Percentiles rank a stretch among this genome's conserved stretches.
phyloP scores from a whole-genome alignment of 2,888 invertebrate species.

The Coelinius sp. region DNA sequence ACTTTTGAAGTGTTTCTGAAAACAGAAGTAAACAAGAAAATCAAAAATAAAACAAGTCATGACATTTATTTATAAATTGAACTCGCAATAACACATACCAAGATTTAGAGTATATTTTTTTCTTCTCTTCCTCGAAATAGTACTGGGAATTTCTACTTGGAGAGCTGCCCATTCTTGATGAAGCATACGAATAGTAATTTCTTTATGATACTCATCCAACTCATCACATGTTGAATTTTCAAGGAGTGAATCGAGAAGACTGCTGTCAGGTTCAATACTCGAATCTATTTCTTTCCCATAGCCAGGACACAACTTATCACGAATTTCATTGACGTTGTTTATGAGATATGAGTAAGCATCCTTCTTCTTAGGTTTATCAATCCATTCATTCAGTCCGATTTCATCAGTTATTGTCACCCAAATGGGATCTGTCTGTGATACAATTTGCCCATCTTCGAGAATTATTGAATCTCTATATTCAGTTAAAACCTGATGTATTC shows the following conservation, averaged over 20 bases:
- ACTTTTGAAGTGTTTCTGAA: no score
- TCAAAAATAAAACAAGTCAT: no score
- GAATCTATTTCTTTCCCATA: background rate
- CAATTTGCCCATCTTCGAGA: background rate
- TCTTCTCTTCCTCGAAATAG: no score
- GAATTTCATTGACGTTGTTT: background rate
- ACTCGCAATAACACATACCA: no score
- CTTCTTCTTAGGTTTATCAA: background rate
- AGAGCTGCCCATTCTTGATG: no score
- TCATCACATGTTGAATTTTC: background rate
- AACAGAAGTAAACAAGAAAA: no score
- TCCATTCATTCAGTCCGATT: background rate
- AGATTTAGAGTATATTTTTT: no score
- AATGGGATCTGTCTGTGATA: background rate
- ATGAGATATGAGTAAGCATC: background rate
- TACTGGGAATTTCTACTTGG: no score
- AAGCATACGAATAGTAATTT: no score
- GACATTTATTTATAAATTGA: no score
- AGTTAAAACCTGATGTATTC: background rate
- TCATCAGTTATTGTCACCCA: background rate
- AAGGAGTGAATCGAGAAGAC: background rate
- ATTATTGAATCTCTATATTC: background rate
- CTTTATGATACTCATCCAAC: background rate
- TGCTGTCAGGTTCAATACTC: background rate
- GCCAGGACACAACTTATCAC: background rate